Evolutionary conservation across 1,140 invertebrate species (phyloP).

Genomic region (Pinna nobilis): DNA sequence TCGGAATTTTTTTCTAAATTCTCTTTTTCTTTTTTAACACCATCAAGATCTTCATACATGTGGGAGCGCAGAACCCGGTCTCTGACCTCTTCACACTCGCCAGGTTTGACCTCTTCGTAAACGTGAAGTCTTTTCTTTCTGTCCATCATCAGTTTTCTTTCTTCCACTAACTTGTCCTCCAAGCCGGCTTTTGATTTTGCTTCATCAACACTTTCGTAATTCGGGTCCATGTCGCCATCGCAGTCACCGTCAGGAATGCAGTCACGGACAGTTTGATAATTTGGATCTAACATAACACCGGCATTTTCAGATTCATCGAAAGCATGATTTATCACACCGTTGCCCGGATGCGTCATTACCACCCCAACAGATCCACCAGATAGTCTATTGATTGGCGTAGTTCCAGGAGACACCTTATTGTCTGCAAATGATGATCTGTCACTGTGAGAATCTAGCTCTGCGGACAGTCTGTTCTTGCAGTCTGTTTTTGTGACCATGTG

Average conservation of each 20-base stretch:
- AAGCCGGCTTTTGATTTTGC: slow-evolving; percentile 44
- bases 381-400: not conserved
- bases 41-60: slow-evolving; percentile 61
- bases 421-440: slow-evolving; percentile 42
- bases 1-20: slow-evolving; percentile 17
- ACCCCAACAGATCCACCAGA: not conserved
- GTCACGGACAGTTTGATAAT: slow-evolving; percentile 58
- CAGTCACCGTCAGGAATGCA: slow-evolving; percentile 46
- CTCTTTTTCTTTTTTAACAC: slow-evolving; percentile 41
- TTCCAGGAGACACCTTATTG: slow-evolving; percentile 9
- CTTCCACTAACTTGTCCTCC: slow-evolving; percentile 16
- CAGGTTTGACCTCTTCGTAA: slow-evolving; percentile 49
- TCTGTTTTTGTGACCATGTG: slow-evolving; percentile 53
- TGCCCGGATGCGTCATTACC: not conserved
- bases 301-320: slow-evolving; percentile 36
- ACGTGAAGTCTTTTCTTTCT: slow-evolving; percentile 35
- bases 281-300: slow-evolving; percentile 47
- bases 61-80: slow-evolving; percentile 51
- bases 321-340: slow-evolving; percentile 15
- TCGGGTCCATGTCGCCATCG: slow-evolving; percentile 55
- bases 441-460: slow-evolving; percentile 33
- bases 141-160: slow-evolving; percentile 30
- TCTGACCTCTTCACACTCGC: slow-evolving; percentile 31
- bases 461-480: slow-evolving; percentile 40
- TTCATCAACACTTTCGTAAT: slow-evolving; percentile 66